Evolutionary conservation across 2,113 vertebrate species (phyloP).

Genomic region (Tragelaphus strepsiceros): DNA sequence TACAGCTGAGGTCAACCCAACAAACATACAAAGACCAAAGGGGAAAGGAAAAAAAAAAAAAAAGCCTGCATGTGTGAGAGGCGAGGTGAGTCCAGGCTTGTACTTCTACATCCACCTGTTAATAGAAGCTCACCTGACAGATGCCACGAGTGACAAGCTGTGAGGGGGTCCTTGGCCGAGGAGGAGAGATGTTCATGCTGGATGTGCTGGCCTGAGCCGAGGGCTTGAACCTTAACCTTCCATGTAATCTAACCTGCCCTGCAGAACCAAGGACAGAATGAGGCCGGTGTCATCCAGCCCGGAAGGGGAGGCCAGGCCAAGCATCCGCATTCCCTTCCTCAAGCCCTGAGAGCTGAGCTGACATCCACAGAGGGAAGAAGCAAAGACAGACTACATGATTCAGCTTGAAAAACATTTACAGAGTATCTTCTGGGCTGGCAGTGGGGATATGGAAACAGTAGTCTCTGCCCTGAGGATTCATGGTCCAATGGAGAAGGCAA

Average conservation of each 20-base stretch:
- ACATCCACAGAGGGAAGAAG: not conserved
- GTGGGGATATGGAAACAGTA: not conserved
- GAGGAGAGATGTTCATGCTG: not conserved
- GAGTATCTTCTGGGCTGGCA: not conserved
- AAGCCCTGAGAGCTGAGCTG: not conserved
- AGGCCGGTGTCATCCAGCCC: not conserved
- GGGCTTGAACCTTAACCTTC: not conserved
- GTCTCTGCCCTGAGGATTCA: not conserved
- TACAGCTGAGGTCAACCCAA: no score
- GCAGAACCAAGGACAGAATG: not conserved
- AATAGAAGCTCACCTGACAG: not conserved
- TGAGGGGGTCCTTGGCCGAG: not conserved
- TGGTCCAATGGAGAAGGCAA: not conserved
- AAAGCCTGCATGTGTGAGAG: not conserved
- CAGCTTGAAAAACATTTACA: not conserved
- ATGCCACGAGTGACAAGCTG: not conserved
- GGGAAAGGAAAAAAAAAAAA: not conserved
- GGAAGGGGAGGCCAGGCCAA: not conserved
- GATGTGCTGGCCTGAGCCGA: not conserved
- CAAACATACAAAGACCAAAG: slow-evolving; percentile 27
- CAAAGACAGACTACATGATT: not conserved
- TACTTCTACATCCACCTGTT: not conserved
- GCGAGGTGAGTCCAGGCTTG: slow-evolving; percentile 8
- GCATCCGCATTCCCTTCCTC: not conserved
- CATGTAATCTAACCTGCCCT: not conserved